A percentile compares a stretch with the other conserved stretches of the same genome.
phyloP scores from a whole-genome alignment of 2,888 invertebrate species.

The Adelognathus sp. region DNA sequence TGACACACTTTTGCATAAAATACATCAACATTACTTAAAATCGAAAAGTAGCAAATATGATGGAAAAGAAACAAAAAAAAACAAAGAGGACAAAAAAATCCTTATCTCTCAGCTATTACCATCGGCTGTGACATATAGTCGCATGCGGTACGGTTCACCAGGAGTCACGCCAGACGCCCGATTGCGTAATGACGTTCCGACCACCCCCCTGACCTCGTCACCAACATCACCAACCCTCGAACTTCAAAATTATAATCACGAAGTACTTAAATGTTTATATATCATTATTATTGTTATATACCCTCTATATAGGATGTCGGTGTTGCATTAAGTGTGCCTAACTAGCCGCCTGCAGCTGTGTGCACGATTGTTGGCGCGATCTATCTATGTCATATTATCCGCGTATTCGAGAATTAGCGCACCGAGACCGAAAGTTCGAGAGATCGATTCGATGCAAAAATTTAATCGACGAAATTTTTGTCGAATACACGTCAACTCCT shows the following conservation, averaged over 20 bases:
- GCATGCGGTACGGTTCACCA: constrained; percentile 62
- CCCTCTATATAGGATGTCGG: constrained; percentile 61
- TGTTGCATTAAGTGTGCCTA: constrained; percentile 69
- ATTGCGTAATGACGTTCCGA: constrained; percentile 65
- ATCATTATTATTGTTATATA: constrained; percentile 50
- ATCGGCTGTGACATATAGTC: constrained; percentile 30
- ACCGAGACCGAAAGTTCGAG: neutral
- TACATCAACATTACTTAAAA: neutral
- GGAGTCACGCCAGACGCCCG: constrained; percentile 71
- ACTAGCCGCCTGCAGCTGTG: constrained; percentile 75
- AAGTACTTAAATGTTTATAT: constrained; percentile 57
- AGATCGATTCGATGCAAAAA: neutral
- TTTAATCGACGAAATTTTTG: neutral
- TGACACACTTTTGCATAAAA: constrained; percentile 19
- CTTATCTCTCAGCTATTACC: constrained; percentile 11
- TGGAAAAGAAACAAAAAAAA: neutral
- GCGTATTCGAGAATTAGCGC: neutral
- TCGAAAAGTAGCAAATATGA: neutral
- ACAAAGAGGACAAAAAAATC: neutral
- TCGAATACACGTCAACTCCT: neutral
- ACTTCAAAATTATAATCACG: constrained; percentile 57
- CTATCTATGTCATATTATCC: constrained; percentile 16
- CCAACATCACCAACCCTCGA: constrained; percentile 49
- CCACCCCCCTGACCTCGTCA: constrained; percentile 35
- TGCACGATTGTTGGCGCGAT: constrained; percentile 78